Base-by-base conservation (phyloP, 2,113 vertebrate genomes). In the Entelurus aequoreus region DNA sequence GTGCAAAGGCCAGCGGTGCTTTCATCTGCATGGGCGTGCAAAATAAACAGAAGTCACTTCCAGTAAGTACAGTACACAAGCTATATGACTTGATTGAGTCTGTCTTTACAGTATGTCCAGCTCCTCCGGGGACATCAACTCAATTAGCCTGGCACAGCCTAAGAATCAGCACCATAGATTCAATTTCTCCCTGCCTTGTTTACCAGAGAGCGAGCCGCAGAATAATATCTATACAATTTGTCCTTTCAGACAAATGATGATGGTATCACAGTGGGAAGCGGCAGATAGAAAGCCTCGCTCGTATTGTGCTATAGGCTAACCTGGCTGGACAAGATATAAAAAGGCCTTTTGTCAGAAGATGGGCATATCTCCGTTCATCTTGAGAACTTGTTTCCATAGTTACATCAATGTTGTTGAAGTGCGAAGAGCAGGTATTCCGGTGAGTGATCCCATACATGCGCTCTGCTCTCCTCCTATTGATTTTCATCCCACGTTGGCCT, bases 311-410 rank as follows among this genome's bases (percentile, higher is more conserved):
- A 46, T 72, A 66, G 77, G 65, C 66, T 80, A 74, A 79, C 66
- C 42, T 75, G 71, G 80, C 80, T 78, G 68, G 71, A 51, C 84
- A 81, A 84, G 78, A 82, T 68, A 83, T 76, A 72, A 77, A 78
- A 71, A 76, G 79, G 66, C 50, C 78, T 84, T 87, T 85, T 85
- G 83, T 86, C 71, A 81, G 79, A 62, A 76, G 75, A 83, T 75
- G 68, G 77, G 75, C 80, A 75, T 77, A 82, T 78, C 71, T 70
- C 74, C 11, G 74, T 60, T 78, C 79, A 79, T 85, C 82, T 76
- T 53, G 74, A 74, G 68, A 85, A 85, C 85, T 86, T 76, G 89
- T 90, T 90, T 88, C 89, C 88, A 90, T 90, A 90, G 89, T 86
- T 90, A 90, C 89, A 81, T 86, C 72, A 86, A 83, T 86, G 86